These are phyloP conservation scores for Hemaris fuciformis DNA, from an alignment of 2,888 invertebrate genomes.

Conservation along the genomic window DNA sequence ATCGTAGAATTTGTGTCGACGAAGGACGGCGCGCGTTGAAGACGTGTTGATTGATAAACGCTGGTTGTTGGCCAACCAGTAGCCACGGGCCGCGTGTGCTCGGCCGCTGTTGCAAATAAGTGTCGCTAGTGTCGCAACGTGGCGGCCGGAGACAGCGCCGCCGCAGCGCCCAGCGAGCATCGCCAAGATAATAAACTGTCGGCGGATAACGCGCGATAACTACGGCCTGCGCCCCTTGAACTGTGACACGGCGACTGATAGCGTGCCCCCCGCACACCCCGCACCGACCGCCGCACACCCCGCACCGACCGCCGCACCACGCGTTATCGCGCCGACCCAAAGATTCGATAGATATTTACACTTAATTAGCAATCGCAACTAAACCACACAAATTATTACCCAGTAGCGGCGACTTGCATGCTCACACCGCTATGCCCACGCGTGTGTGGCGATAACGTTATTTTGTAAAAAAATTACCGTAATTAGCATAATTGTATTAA, in stretches of 20 bases:
- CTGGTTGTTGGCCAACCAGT: neutral
- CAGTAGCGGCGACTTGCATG: too few relatives aligned
- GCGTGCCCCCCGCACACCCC: neutral
- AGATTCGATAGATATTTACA: neutral
- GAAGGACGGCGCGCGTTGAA: neutral
- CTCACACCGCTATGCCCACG: neutral
- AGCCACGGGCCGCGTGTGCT: neutral
- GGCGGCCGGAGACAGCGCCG: neutral
- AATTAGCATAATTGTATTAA: neutral
- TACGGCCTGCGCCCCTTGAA: conserved; percentile 6
- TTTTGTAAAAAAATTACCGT: neutral
- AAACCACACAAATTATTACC: neutral
- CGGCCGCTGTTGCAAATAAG: neutral
- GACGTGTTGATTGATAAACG: conserved; percentile 5
- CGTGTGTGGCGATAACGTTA: neutral
- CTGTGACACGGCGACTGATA: conserved; percentile 5
- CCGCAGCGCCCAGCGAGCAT: neutral
- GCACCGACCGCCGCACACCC: neutral
- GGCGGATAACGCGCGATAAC: conserved; percentile 4
- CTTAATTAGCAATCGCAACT: neutral
- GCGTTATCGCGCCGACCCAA: neutral
- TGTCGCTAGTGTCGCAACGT: conserved; percentile 2
- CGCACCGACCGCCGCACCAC: neutral
- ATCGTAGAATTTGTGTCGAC: neutral
- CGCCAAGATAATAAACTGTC: conserved; percentile 4